Evolutionary conservation across 2,113 vertebrate species (phyloP).

Genomic region (Cathartes aura): DNA sequence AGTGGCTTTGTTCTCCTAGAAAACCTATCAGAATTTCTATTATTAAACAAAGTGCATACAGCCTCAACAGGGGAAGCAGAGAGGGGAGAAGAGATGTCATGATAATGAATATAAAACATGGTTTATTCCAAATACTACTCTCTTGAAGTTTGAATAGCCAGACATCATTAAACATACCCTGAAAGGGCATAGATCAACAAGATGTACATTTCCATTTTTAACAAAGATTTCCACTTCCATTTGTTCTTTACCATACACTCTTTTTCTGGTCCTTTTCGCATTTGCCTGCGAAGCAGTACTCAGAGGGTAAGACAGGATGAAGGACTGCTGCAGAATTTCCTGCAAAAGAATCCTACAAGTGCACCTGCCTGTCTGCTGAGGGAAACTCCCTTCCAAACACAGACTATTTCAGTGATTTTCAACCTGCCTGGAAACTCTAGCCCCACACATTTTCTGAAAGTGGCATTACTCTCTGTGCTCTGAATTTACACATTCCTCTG

Average conservation of each 20-base stretch:
- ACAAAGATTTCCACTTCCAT: neutral
- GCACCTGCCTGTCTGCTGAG: neutral
- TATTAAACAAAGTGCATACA: neutral
- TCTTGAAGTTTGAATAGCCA: neutral
- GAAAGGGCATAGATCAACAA: neutral
- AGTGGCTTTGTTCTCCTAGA: constrained; percentile 26
- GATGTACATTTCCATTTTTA: neutral
- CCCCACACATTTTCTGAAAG: neutral
- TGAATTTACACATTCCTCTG: neutral
- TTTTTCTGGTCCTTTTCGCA: neutral
- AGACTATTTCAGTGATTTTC: neutral
- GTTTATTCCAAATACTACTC: neutral
- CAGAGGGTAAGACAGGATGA: neutral
- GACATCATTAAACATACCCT: neutral
- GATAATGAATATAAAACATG: neutral
- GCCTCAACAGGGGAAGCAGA: neutral
- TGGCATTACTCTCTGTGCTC: neutral
- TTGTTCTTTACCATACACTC: neutral
- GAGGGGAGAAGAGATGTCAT: neutral
- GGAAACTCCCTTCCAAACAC: neutral
- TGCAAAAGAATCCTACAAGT: neutral
- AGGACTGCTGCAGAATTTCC: neutral
- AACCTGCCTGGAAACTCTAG: neutral
- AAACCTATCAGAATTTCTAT: constrained; percentile 15
- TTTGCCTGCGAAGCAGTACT: neutral